Evolutionary conservation across 1,140 invertebrate species (phyloP), one percentile per base, ranked within the genome.

Genomic region (Papilio polytes): DNA sequence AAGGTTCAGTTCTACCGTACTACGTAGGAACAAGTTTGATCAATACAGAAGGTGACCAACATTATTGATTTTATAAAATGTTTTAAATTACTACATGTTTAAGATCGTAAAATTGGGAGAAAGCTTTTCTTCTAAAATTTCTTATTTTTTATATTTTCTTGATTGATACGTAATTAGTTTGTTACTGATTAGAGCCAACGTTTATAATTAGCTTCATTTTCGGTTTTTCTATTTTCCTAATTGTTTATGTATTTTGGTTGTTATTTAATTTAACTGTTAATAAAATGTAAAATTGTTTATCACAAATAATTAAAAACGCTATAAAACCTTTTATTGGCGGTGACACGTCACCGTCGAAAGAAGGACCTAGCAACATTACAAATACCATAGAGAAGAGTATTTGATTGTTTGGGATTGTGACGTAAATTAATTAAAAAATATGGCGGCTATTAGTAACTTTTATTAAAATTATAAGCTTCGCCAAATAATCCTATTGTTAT

Each of bases 361-460:
- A 13, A 26, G 20, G 22, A 18, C 13, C 63, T 70, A 70, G 63
- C 26, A 70, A 70, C 63, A 70, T 70, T 31, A 36, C 6, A 36
- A 70, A 70, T 15, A 70, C 63, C 63, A 70, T 15, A 70, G 63
- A 36, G 63, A 56, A n/a, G 51, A 56, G 53, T 56, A 20, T 56
- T 56, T 20, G 6, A 56, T 31, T 31, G 4, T 70, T 22, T 41
- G 36, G 36, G 26, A 22, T 22, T 66, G 22, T 26, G 51, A 70
- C 26, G 63, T 70, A 70, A 70, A 63, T 63, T 56, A 56, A 56
- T 56, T 78, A 78, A 36, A 66, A 78, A 78, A 78, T 63, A 78
- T 78, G 77, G 77, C 77, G 77, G 36, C 77, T 63, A 3, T 66
- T 66, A 78, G 36, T 66, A 66, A 59, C 77, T 66, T 66, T 59